Percentiles rank a stretch among this genome's conserved stretches.
These are phyloP conservation scores for Lamellibrachia satsuma DNA, from an alignment of 2,888 invertebrate species.

Conservation along the genomic window DNA sequence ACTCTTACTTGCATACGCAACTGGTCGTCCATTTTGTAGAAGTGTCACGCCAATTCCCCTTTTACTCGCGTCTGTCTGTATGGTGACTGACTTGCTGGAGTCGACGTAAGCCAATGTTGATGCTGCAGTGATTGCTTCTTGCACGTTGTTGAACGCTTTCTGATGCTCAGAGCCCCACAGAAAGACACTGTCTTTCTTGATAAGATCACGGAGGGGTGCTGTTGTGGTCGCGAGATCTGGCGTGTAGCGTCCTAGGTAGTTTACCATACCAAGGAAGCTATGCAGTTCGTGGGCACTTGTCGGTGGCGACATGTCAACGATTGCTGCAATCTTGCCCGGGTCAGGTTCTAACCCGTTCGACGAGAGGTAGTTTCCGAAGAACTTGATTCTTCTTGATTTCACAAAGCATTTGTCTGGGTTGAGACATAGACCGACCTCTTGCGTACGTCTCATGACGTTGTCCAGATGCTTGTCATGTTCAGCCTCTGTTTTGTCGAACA, in stretches of 20 bases:
- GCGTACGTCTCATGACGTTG: neutral
- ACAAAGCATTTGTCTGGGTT: neutral
- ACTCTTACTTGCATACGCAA: too few species aligned
- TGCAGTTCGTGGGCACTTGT: neutral
- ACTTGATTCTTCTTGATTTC: neutral
- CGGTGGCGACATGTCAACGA: neutral
- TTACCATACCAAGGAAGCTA: neutral
- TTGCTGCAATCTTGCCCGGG: neutral
- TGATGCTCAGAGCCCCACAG: too few species aligned
- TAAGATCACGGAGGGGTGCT: too few species aligned
- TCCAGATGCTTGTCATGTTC: neutral
- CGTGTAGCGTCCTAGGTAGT: neutral
- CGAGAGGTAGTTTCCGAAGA: neutral
- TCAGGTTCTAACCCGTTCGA: neutral
- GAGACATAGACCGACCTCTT: neutral
- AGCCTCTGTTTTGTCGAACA: neutral
- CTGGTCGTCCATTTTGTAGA: too few species aligned
- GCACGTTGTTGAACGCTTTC: neutral
- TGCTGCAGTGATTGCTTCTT: neutral
- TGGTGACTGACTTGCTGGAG: neutral
- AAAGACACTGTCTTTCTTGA: too few species aligned
- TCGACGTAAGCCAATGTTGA: neutral
- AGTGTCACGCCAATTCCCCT: too few species aligned
- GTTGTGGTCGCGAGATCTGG: neutral
- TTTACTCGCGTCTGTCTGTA: neutral